Evolutionary conservation across 2,797 vertebrate species (phyloP), one percentile per base, ranked within the genome.

Genomic region (Acipenser ruthenus): DNA sequence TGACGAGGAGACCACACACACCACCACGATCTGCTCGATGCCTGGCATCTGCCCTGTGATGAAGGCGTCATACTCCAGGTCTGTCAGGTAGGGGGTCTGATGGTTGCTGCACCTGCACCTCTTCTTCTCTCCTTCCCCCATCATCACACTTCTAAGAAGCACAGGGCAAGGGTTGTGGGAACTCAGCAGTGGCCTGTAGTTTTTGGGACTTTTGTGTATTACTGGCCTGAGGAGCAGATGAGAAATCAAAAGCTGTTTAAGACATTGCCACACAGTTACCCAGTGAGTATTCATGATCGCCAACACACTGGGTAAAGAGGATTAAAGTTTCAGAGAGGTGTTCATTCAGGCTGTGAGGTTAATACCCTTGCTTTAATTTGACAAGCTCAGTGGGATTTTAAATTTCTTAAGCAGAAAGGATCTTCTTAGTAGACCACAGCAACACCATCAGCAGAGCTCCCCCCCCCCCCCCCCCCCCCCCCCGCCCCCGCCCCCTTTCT

Each of bases 51-150:
- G 87, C 59, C 76, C 79, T 63, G 59, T 74, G 63, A 85, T 62
- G 48, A 94, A 81, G 49, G 77, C 69, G 63, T 93, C 87, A 0
- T 81, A 88, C 75, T 91, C 88, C 70, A 89, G 72, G 77, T 93
- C 91, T 55, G 87, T 90, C 74, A 91, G 73, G 55, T 62, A 68
- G 1, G 89, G 87, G 79, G 92, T 86, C 49, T 13, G 65, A 6
- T 70, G 61, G 56, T 72, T 51, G 75, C 86, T 88, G 71, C 88
- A 92, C 63, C 68, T 78, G 72, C 87, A 88, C 0, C 10, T 71
- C 69, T 71, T 51, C 2, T 59, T 67, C 18, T 69, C 75, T 51
- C 47, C 63, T 64, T 84, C 66, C 63, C 83, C 81, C 60, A 64
- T 61, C 69, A 90, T 60, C 10, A 69, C 67, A 62, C 76, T 81